A percentile compares a stretch with the other conserved stretches of the same genome.
These are phyloP conservation scores for Calameuta idolon DNA, from an alignment of 2,888 invertebrate species.

Conservation along the genomic window DNA sequence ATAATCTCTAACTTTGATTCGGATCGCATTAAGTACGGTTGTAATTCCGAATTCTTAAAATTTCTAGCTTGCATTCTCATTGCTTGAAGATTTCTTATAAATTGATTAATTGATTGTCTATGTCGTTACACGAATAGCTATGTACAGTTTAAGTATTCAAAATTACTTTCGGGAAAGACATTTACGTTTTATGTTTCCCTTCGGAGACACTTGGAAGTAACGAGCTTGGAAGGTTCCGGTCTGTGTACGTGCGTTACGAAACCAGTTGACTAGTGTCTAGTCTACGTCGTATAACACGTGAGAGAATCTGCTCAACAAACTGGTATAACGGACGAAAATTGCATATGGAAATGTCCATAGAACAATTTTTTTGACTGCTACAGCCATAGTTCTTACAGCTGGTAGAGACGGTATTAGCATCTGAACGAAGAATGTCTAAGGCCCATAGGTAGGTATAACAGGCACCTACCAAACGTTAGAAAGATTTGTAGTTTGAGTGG, in stretches of 20 bases:
- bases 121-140: neutral
- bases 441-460: neutral
- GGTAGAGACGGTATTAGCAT: slow-evolving; percentile 33
- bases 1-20: neutral
- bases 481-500: neutral
- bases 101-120: neutral
- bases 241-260: neutral
- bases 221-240: neutral
- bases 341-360: slow-evolving; percentile 4
- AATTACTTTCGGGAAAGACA: neutral
- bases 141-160: neutral
- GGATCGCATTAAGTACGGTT: neutral
- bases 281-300: neutral
- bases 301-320: neutral
- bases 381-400: slow-evolving; percentile 25
- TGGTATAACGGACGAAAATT: slow-evolving; percentile 15
- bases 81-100: neutral
- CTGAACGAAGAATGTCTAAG: neutral
- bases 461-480: neutral
- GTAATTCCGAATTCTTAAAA: neutral
- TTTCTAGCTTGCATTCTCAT: neutral
- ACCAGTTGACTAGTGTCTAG: neutral
- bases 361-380: neutral
- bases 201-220: neutral
- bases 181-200: neutral